These are phyloP conservation scores for Drosophila prolongata DNA, from an alignment of 2,888 invertebrate species.

Conservation along the genomic window DNA sequence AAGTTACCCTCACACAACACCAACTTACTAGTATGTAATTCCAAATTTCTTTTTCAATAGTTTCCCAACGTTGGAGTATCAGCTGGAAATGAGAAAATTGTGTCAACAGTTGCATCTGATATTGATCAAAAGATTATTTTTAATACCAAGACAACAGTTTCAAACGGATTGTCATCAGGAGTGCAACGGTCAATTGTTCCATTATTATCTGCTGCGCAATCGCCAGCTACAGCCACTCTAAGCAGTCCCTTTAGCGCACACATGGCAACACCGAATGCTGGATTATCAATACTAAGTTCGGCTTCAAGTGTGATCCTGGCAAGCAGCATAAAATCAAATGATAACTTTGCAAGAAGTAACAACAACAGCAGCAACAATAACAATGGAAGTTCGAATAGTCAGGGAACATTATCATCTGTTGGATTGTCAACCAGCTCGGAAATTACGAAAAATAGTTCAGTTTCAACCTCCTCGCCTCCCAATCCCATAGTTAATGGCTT, in stretches of 20 bases:
- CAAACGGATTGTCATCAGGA: constrained; percentile 38
- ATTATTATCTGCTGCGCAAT: constrained; percentile 15
- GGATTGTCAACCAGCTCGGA: constrained; percentile 35
- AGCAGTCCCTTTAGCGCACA: constrained; percentile 51
- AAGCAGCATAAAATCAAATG: constrained; percentile 46
- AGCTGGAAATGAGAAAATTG: constrained; percentile 46
- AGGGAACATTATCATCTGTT: constrained; percentile 9
- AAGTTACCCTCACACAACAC: constrained; percentile 11
- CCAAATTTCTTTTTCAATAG: constrained; percentile 17
- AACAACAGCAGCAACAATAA: constrained; percentile 7
- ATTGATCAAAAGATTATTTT: constrained; percentile 40
- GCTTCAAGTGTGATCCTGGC: constrained; percentile 39
- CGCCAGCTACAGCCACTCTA: constrained; percentile 40
- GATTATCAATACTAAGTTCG: constrained; percentile 16
- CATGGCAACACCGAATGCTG: constrained; percentile 15
- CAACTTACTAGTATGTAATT: not conserved
- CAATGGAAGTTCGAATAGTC: not conserved
- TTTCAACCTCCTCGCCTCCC: constrained; percentile 18
- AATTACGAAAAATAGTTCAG: constrained; percentile 38
- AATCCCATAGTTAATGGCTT: constrained; percentile 60
- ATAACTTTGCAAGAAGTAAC: constrained; percentile 17
- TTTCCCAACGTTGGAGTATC: constrained; percentile 42
- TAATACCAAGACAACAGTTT: constrained; percentile 39
- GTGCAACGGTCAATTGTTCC: constrained; percentile 38
- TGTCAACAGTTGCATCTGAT: constrained; percentile 20